Evolutionary conservation across 2,797 vertebrate species (phyloP).

Genomic region (Siniperca scherzeri): DNA sequence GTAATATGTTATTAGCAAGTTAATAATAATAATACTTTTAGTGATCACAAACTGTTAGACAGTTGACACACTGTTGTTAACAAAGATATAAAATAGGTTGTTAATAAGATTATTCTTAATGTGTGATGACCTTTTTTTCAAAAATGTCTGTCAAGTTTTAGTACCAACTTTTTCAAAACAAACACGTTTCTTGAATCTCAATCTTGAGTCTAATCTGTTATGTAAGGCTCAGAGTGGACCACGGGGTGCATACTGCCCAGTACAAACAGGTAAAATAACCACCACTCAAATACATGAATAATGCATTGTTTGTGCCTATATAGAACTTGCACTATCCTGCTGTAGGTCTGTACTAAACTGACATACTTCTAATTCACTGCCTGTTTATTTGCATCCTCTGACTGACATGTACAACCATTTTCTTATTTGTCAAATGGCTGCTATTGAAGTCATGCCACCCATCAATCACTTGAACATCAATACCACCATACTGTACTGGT

Average conservation of each 20-base stretch:
- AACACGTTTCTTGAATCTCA: conserved; percentile 3
- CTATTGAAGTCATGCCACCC: too few relatives aligned
- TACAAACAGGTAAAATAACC: conserved; percentile 3
- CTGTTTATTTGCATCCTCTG: neutral
- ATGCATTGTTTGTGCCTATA: neutral
- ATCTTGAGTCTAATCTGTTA: conserved; percentile 31
- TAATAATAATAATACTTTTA: neutral
- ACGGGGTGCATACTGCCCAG: neutral
- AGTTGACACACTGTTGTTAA: neutral
- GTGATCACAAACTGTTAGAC: neutral
- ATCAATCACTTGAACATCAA: neutral
- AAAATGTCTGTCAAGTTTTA: neutral
- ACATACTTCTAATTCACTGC: neutral
- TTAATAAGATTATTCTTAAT: neutral
- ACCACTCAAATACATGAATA: neutral
- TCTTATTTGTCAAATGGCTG: neutral
- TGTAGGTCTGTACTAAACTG: neutral
- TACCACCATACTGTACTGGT: too few relatives aligned
- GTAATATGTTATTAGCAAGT: neutral
- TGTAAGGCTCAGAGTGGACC: conserved; percentile 21
- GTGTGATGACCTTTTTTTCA: neutral
- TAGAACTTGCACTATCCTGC: neutral
- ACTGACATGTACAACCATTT: neutral
- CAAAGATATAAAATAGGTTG: neutral
- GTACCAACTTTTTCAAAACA: neutral